Evolutionary conservation across 2,113 vertebrate species (phyloP), one percentile per base, ranked within the genome.

Genomic region (Oophaga pumilio): DNA sequence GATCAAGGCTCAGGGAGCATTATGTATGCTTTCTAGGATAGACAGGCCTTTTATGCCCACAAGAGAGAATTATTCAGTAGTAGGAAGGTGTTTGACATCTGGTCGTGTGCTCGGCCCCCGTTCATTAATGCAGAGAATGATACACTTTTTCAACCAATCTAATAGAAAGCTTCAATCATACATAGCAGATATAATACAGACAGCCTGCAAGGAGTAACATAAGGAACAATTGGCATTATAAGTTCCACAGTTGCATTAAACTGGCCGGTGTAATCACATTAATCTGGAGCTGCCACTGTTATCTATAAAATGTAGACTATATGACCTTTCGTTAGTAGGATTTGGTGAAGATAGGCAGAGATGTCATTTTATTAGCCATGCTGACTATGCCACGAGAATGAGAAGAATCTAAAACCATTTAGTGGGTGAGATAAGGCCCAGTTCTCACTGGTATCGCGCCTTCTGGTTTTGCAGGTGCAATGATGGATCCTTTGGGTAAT

Each of bases 41-140:
- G 66, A 69, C 66, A 26, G 24, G 12, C 66, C 66, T 69, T 69
- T 69, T 28, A 69, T 66, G 64, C 66, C 66, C 24, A 28, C 66
- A 26, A 69, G 66, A 69, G 66, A 28, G 66, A 69, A 69, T 69
- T 69, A 69, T 69, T 69, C 66, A 69, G 7, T 26, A 69, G n/a
- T 15, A 69, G 24, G 66, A 69, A 69, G 66, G 11, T 26, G 24
- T 28, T 69, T 69, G 66, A 69, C 66, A 69, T 69, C 66, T 28
- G 66, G 1, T 69, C 24, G 11, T 56, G n/a, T 59, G 56, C 20
- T 59, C n/a, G 57, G 62, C 64, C n/a, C 24, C 8, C 1, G n/a
- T 68, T 68, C 24, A 26, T 5, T 68, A 26, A 69, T 26, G 66
- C 24, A 28, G 5, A 66, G 66, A 69, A 69, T 24, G 4, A 28